Base-by-base conservation (phyloP, 2,113 vertebrate genomes). In the Oncorhynchus clarkii region DNA sequence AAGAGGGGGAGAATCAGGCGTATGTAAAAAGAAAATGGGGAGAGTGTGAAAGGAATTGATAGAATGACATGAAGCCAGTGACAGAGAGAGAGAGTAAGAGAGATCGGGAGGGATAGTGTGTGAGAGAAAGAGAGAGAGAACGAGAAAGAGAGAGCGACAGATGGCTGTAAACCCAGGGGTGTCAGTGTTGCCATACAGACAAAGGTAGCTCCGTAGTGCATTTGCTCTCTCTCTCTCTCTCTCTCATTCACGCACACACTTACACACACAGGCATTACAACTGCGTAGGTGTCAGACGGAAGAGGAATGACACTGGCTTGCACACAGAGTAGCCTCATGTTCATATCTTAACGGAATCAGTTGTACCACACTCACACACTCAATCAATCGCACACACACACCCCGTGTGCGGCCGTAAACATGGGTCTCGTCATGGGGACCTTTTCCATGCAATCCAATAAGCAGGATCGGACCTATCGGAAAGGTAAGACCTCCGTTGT, bases 401-500 rank as follows among this genome's bases (percentile, higher is more conserved):
- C 22, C 67, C 73, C 67, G 81, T 80, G 84, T 82, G 75, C 77
- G 14, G 29, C 70, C 85, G 88, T 86, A 89, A 89, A 87, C 82
- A 93, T 94, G 92, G 93, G 92, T 82, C 71, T 93, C 29, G 92
- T 92, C 74, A 87, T 93, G 86, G 93, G 92, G 80, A 93, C 92
- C 51, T 93, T 93, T 75, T 93, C 92, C 70, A 75, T 91, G 88
- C 91, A 92, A 71, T 62, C 87, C 89, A 93, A 54, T 5, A 54
- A 93, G 87, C 92, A 88, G 83, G 89, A 92, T 18, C 14, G 51
- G 70, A 85, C 80, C 84, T 93, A 88, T 87, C 90, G 67, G 82
- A 92, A 85, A 93, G 93, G 93, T 94, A 93, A 89, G 91, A 78
- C 1, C 69, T 73, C 9, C 13, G 54, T 65, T 51, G 54, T 70